Percentiles rank a stretch among this genome's conserved stretches.
phyloP scores from a whole-genome alignment of 2,888 invertebrate species.

The Agonopterix alstromeriana region DNA sequence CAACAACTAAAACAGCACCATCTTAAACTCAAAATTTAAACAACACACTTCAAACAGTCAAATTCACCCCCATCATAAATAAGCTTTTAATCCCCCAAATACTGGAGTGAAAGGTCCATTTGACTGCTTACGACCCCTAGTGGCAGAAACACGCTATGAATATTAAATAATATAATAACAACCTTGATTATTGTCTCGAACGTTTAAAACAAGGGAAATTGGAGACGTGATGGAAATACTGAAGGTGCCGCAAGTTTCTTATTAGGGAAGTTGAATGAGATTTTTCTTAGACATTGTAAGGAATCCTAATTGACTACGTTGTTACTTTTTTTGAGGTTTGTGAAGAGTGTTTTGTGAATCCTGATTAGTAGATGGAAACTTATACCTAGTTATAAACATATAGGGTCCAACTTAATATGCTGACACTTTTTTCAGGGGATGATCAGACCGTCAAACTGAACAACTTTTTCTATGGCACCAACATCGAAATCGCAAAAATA shows the following conservation, averaged over 20 bases:
- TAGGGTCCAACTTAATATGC: no score
- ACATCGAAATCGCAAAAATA: no score
- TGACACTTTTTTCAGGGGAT: no score
- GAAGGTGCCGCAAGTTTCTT: slow-evolving; percentile 26
- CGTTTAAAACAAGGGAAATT: slow-evolving; percentile 55
- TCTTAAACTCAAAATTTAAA: background rate
- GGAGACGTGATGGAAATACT: slow-evolving; percentile 40
- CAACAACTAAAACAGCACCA: background rate
- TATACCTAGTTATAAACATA: no score
- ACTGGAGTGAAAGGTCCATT: slow-evolving; percentile 22
- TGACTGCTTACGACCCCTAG: slow-evolving; percentile 9
- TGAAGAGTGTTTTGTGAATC: background rate
- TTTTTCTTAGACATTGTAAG: slow-evolving; percentile 32
- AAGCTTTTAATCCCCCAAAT: slow-evolving; percentile 29
- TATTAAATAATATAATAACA: slow-evolving; percentile 52
- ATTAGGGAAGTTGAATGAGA: slow-evolving; percentile 51
- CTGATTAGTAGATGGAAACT: no score
- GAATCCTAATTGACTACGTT: slow-evolving; percentile 39
- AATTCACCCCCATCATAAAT: slow-evolving; percentile 20
- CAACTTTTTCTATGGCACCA: no score
- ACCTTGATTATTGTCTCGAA: slow-evolving; percentile 55
- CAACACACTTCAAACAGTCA: background rate
- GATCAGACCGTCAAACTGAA: no score
- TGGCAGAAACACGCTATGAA: slow-evolving; percentile 24
- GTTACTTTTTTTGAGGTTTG: background rate